These are phyloP conservation scores for Cynoglossus semilaevis DNA, from an alignment of 2,113 vertebrate species.

Conservation along the genomic window DNA sequence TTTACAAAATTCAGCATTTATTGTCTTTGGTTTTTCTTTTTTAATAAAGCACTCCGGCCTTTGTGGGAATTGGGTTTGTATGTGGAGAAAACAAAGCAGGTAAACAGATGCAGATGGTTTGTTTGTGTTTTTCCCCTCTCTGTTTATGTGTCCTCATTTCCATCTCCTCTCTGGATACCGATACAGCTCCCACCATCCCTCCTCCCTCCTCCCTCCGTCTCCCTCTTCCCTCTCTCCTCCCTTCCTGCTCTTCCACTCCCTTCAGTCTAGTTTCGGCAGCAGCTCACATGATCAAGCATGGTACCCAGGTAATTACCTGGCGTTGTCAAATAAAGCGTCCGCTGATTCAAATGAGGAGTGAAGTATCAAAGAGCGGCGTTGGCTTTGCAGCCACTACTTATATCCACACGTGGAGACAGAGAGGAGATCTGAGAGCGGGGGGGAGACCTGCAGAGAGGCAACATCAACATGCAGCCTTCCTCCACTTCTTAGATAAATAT, in stretches of 20 bases:
- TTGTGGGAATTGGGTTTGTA: no score
- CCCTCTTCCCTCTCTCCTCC: constrained; percentile 1
- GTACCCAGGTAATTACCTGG: constrained; percentile 76
- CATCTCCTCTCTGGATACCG: constrained; percentile 31
- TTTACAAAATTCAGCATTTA: no score
- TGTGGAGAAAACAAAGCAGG: constrained; percentile 44
- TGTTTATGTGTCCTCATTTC: constrained; percentile 62
- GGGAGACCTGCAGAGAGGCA: constrained; percentile 67
- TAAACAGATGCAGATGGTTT: constrained; percentile 68
- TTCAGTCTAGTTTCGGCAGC: constrained; percentile 65
- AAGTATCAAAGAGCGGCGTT: constrained; percentile 74
- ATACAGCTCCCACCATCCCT: neutral
- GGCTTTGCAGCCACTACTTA: constrained; percentile 74
- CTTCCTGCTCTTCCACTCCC: constrained; percentile 4
- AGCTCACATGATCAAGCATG: constrained; percentile 74
- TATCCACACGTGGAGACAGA: constrained; percentile 70
- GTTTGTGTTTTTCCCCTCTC: constrained; percentile 56
- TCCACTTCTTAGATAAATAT: constrained; percentile 68
- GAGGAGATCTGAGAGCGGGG: constrained; percentile 74
- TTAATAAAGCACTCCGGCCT: no score
- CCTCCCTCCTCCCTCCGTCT: neutral
- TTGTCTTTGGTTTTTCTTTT: no score
- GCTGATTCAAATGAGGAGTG: constrained; percentile 77
- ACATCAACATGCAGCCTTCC: constrained; percentile 68
- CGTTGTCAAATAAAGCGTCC: constrained; percentile 76